A percentile compares a stretch with the other conserved stretches of the same genome.
Evolutionary conservation across 2,888 invertebrate genomes (phyloP).

Genomic region (Tineola bisselliella): DNA sequence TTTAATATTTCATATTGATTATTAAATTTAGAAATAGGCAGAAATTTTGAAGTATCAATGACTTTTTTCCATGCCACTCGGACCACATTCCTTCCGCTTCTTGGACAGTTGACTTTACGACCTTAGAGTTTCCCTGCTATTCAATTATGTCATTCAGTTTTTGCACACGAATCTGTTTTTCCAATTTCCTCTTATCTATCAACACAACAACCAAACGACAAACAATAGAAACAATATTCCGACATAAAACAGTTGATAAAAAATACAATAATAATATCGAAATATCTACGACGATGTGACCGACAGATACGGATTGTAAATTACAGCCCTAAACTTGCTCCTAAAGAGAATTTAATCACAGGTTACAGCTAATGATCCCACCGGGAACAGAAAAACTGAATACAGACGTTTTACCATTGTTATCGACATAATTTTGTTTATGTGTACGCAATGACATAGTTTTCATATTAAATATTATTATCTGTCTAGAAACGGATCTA

Average conservation of each 20-base stretch:
- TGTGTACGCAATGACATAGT: too few relatives aligned
- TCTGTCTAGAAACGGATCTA: too few relatives aligned
- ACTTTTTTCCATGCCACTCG: too few relatives aligned
- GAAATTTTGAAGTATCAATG: too few relatives aligned
- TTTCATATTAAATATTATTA: too few relatives aligned
- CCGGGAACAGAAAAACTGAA: conserved; percentile 12
- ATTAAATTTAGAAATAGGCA: background rate
- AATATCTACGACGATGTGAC: background rate
- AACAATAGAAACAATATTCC: background rate
- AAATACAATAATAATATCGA: background rate
- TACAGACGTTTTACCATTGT: background rate
- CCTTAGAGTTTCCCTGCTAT: too few relatives aligned
- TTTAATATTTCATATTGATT: background rate
- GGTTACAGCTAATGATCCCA: conserved; percentile 11
- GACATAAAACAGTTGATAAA: background rate
- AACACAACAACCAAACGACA: too few relatives aligned
- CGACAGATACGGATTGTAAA: conserved; percentile 6
- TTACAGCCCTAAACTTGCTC: conserved; percentile 10
- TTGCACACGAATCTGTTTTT: too few relatives aligned
- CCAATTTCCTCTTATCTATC: too few relatives aligned
- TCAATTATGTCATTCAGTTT: too few relatives aligned
- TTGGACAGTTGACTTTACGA: too few relatives aligned
- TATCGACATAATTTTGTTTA: background rate
- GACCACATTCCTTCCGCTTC: too few relatives aligned
- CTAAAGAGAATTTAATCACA: conserved; percentile 14